Evolutionary conservation across 2,888 invertebrate species (phyloP).

Genomic region (Torymus tubicola): DNA sequence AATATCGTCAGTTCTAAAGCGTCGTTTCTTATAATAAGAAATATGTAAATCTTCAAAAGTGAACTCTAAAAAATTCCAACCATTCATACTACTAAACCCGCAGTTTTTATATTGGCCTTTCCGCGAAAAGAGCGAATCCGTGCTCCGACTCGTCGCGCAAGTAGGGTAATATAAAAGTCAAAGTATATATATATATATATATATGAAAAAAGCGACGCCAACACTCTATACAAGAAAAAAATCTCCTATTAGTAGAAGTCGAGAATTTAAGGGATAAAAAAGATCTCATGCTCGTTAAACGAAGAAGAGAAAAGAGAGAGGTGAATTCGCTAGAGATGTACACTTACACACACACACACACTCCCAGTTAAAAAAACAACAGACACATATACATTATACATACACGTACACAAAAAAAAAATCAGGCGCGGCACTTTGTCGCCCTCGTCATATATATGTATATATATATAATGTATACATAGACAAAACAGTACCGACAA

Average conservation of each 20-base stretch:
- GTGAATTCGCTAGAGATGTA: conserved; percentile 8
- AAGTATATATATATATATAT: conserved; percentile 12
- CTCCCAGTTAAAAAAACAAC: conserved; percentile 8
- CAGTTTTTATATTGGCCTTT: conserved; percentile 19
- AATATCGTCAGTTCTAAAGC: conserved; percentile 35
- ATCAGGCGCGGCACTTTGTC: conserved; percentile 43
- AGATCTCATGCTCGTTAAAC: conserved; percentile 49
- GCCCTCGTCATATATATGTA: not conserved
- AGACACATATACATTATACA: not conserved
- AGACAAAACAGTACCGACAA: not conserved
- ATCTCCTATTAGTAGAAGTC: conserved; percentile 55
- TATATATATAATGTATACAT: not conserved
- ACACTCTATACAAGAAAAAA: conserved; percentile 24
- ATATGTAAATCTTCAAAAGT: conserved; percentile 44
- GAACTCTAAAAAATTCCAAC: conserved; percentile 17
- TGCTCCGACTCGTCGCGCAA: conserved; percentile 31
- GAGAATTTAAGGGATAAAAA: conserved; percentile 42
- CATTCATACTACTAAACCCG: conserved; percentile 8
- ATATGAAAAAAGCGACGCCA: conserved; percentile 21
- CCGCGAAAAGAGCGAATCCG: conserved; percentile 50
- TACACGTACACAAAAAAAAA: conserved; percentile 40
- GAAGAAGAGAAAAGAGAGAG: not conserved
- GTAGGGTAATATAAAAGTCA: conserved; percentile 37
- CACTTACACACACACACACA: not conserved
- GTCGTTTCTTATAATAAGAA: conserved; percentile 7